phyloP scores from a whole-genome alignment of 2,113 vertebrate genomes.

The Ptyas mucosa region DNA sequence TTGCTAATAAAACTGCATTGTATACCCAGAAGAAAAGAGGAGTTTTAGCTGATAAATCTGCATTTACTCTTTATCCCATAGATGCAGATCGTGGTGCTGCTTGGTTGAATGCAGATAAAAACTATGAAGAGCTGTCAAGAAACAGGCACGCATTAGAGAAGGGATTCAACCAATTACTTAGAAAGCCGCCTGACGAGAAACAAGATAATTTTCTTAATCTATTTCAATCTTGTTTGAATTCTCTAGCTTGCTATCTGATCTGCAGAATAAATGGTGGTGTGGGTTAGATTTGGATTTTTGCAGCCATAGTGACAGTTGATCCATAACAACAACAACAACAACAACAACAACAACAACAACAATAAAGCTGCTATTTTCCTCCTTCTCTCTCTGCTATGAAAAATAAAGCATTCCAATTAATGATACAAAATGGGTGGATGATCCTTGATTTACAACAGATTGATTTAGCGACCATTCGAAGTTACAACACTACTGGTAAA shows the following conservation, averaged over 20 bases:
- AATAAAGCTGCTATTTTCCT: not conserved
- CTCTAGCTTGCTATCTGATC: not conserved
- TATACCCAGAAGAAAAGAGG: not conserved
- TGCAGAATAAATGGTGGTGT: not conserved
- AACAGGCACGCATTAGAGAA: not conserved
- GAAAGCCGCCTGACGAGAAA: not conserved
- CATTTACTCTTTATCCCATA: not conserved
- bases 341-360: not conserved
- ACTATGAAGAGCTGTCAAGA: not conserved
- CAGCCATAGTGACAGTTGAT: no score
- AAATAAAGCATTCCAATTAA: not conserved
- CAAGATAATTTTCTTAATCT: not conserved
- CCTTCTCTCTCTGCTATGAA: not conserved
- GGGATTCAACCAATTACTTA: not conserved
- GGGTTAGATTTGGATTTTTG: not conserved
- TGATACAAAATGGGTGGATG: not conserved
- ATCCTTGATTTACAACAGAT: no score
- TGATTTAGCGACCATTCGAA: no score
- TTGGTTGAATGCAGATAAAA: not conserved
- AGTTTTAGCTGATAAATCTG: not conserved
- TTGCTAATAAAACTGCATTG: not conserved
- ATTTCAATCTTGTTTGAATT: no score
- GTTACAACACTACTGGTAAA: no score
- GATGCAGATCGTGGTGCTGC: not conserved
- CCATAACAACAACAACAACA: no score